Base-by-base conservation (phyloP, 2,888 invertebrate species). In the Andrena chrysosceles region DNA sequence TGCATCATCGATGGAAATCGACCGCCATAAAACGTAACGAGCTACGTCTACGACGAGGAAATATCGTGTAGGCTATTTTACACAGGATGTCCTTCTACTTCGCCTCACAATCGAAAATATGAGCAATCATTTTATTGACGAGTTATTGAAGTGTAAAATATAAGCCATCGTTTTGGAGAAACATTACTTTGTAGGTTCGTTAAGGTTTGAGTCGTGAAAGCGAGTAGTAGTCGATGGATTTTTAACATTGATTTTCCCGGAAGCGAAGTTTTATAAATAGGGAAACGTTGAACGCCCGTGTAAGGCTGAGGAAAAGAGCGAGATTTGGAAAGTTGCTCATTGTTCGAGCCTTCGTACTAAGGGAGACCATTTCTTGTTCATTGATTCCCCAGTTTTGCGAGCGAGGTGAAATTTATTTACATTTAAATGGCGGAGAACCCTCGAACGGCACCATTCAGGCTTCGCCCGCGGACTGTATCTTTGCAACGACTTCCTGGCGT, bases 401-500 rank as follows among this genome's bases (percentile, higher is more conserved):
- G n/a, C 33, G 13, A 13, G 20, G 52, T 6, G 56, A 31, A 68
- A 35, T 56, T 68, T 35, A 68, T 56, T 68, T 56, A 16, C 29
- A n/a, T 42, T 69, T 42, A 59, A 42, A n/a, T 10, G 35, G 2
- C 23, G 13, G 16, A 10, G 20, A 13, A 31, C 13, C 7, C 31
- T 68, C 16, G 23, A 69, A 42, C 26, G 42, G 4, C 8, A 13
- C 48, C 33, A 26, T 54, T 26, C 35, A 66, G 42, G 20, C 20
- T 23, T 6, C 16, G 26, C 4, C 16, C 54, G 54, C 5, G 29
- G 66, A 66, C 26, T n/a, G 26, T 35, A 69, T 48, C 59, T 59
- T 59, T 42, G 29, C 59, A 67, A 67, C 31, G 31, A 74, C 48
- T 48, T 64, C 31, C 42, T 54, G 29, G 23, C 56, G 20, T 48